These are phyloP conservation scores for Parauchenoglanis ngamensis DNA, from an alignment of 2,797 vertebrate species.

Conservation along the genomic window DNA sequence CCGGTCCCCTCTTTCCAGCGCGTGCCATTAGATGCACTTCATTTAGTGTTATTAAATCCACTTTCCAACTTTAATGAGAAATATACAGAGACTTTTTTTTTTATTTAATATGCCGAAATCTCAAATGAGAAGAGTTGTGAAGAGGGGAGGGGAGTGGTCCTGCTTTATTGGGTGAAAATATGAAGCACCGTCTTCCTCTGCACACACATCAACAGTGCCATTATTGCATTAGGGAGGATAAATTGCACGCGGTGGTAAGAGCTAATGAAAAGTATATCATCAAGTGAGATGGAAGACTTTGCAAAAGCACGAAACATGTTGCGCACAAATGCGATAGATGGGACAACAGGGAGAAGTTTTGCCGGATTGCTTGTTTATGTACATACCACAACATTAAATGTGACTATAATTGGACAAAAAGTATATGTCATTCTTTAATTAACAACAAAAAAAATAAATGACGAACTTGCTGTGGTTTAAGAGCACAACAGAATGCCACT, in stretches of 20 bases:
- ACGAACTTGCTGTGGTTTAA: not conserved
- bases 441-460: not conserved
- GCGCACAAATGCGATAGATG: not conserved
- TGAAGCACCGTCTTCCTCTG: constrained; percentile 53
- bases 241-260: constrained; percentile 19
- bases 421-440: not conserved
- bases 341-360: not conserved
- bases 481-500: not conserved
- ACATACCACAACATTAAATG: not conserved
- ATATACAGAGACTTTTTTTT: constrained; percentile 57
- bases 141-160: constrained; percentile 12
- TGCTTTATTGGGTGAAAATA: constrained; percentile 61
- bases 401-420: not conserved
- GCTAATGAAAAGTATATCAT: constrained; percentile 43
- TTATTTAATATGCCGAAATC: constrained; percentile 58
- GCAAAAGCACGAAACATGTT: not conserved
- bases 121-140: constrained; percentile 45
- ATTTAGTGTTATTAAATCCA: constrained; percentile 69
- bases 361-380: not conserved
- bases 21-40: constrained; percentile 59
- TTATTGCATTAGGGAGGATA: constrained; percentile 64
- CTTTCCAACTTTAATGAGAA: constrained; percentile 66
- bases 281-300: constrained; percentile 6
- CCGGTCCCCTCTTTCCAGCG: constrained; percentile 25
- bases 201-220: constrained; percentile 38